Conservation (phyloP, 2,113 vertebrate species). For the Eudorcas thomsonii region DNA sequence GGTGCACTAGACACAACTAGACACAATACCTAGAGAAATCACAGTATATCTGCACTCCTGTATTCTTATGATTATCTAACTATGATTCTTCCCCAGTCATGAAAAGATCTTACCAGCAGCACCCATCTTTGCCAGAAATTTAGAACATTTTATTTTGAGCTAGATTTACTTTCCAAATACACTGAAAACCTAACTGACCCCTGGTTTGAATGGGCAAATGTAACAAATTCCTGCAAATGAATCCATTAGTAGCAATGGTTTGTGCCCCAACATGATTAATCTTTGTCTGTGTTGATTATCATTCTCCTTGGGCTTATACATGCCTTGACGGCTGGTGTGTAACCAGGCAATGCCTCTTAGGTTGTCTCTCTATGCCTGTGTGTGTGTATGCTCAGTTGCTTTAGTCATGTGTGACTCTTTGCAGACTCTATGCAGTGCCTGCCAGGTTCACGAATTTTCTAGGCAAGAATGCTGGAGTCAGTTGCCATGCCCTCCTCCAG, state of each 20-base stretch:
- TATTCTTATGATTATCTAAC: not conserved
- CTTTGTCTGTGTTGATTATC: not conserved
- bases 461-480: not conserved
- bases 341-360: not conserved
- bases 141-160: not conserved
- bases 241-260: not conserved
- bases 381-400: not conserved
- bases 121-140: not conserved
- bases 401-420: not conserved
- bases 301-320: not conserved
- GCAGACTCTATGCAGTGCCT: not conserved
- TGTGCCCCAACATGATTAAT: not conserved
- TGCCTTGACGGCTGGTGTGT: not conserved
- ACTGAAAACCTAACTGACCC: not conserved
- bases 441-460: not conserved
- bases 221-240: not conserved
- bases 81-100: not conserved
- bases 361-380: not conserved
- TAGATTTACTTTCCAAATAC: not conserved
- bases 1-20: not conserved
- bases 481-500: not conserved
- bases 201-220: not conserved
- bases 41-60: not conserved
- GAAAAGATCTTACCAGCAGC: not conserved
- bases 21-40: not conserved